Evolutionary conservation across 2,113 vertebrate genomes (phyloP), one percentile per base, ranked within the genome.

Genomic region (Oxyura jamaicensis): DNA sequence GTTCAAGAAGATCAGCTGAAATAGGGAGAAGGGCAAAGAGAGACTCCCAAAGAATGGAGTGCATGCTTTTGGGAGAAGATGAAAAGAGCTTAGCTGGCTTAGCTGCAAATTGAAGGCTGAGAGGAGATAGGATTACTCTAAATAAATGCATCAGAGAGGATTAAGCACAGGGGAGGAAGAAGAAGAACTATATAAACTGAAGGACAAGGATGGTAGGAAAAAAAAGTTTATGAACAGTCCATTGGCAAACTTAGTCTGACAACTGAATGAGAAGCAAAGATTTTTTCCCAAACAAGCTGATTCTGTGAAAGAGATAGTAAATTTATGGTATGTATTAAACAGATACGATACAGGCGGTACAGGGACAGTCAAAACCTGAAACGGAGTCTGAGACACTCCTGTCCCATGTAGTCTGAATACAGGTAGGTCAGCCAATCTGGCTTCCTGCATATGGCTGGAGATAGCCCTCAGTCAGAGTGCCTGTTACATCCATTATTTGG

Each of bases 61-160:
- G 41, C 0, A 0, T 69, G 48, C 79, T 89, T 95, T 59, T 0
- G 5, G 59, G 55, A 88, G 66, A 72, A 76, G 83, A 95, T 91
- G 89, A 80, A 85, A 95, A 89, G 65, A 87, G 81, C 71, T 93
- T 96, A 94, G 63, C 84, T 95, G 89, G 67, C 14, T 96, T 95
- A 97, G 78, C 58, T 77, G 74, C 33, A 92, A 90, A 90, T 80
- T 84, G 87, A 92, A 87, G 87, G 63, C 58, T 95, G 59, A 73
- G 53, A 69, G 36, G 59, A 90, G 89, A 91, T 63, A 66, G 84
- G 81, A 91, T 97, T 95, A 95, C 91, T 89, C 48, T 73, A 77
- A 91, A 92, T 76, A 95, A 95, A 93, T 83, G 81, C 58, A 63
- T 66, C 44, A 73, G 53, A 79, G 62, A 79, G 81, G 84, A 96